These are phyloP conservation scores for Leptosomus discolor DNA, from an alignment of 2,113 vertebrate genomes.

Conservation along the genomic window DNA sequence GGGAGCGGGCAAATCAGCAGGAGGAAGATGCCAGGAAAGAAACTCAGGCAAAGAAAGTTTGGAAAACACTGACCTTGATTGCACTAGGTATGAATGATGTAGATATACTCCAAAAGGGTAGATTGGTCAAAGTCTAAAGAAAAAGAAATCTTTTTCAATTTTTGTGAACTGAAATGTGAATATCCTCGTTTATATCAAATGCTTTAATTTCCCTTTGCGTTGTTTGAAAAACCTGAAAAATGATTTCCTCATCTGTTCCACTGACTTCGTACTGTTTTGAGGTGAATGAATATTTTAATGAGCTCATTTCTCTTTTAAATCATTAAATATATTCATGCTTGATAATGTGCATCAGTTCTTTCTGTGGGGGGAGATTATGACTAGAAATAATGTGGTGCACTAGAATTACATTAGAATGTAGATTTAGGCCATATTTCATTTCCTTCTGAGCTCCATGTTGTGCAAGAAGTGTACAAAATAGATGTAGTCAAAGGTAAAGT, in stretches of 20 bases:
- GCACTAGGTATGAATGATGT: background rate
- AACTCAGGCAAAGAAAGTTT: background rate
- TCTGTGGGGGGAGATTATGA: background rate
- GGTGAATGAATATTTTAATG: background rate
- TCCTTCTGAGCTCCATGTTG: background rate
- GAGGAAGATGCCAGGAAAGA: background rate
- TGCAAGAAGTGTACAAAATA: background rate
- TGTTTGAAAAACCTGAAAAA: background rate
- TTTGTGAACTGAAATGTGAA: background rate
- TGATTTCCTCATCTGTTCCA: background rate
- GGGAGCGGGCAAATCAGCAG: background rate
- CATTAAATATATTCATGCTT: conserved; percentile 22
- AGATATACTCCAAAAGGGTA: background rate
- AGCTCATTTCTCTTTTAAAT: conserved; percentile 27
- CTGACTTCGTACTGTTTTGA: background rate
- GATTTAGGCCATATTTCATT: conserved; percentile 31
- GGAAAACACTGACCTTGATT: background rate
- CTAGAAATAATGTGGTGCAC: background rate
- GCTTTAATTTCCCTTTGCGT: background rate
- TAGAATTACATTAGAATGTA: conserved; percentile 39
- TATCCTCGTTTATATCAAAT: background rate
- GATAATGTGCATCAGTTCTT: conserved; percentile 16
- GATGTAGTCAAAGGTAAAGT: background rate
- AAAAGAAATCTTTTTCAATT: background rate
- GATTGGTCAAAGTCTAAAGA: background rate